phyloP scores from a whole-genome alignment of 2,888 invertebrate species.

The Sarcophaga subvicina region DNA sequence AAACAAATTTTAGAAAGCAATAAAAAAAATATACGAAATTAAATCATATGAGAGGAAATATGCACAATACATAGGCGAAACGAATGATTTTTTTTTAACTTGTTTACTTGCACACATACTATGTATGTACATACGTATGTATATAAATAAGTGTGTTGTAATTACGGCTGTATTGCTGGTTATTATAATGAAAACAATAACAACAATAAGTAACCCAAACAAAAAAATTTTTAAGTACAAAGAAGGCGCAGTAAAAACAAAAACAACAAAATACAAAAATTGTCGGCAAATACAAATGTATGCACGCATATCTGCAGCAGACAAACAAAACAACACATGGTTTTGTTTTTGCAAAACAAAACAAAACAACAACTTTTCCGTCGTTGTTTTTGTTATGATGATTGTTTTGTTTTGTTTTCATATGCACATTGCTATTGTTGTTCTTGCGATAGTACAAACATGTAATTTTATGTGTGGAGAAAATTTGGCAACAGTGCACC shows the following conservation, averaged over 20 bases:
- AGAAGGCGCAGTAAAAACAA: neutral
- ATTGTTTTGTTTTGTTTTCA: conserved; percentile 57
- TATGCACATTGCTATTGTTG: conserved; percentile 16
- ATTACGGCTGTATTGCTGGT: too few relatives aligned
- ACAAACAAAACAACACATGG: neutral
- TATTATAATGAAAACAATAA: neutral
- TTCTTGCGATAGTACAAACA: conserved; percentile 15
- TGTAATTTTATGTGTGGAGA: neutral
- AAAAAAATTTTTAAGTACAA: neutral
- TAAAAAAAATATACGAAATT: too few relatives aligned
- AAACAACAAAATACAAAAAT: too few relatives aligned
- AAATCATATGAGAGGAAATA: too few relatives aligned
- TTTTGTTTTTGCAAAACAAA: conserved; percentile 21
- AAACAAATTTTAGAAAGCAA: too few relatives aligned
- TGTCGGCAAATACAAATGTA: neutral
- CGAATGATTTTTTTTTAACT: too few relatives aligned
- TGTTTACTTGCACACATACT: too few relatives aligned
- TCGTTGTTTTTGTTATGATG: conserved; percentile 34
- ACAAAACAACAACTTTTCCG: conserved; percentile 11
- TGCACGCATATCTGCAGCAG: neutral
- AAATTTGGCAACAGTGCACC: conserved; percentile 60
- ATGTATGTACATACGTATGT: too few relatives aligned
- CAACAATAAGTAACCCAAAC: neutral
- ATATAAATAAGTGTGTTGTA: too few relatives aligned
- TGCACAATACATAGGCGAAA: too few relatives aligned